Conservation (phyloP, 2,888 invertebrate species). For the Rhodophaea formosa region DNA sequence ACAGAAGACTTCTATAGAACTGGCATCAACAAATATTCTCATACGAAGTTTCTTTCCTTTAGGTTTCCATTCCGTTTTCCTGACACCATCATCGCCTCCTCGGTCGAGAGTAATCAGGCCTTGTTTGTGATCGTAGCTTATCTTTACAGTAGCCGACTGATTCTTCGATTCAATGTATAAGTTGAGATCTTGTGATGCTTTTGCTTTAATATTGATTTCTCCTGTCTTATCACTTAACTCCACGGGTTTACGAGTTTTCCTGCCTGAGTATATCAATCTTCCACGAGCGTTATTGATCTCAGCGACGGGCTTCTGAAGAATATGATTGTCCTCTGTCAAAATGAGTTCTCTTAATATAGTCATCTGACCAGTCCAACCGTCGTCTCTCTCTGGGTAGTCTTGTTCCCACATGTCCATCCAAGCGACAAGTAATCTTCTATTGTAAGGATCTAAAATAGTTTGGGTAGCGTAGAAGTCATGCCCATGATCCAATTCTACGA, state of each 20-base stretch:
- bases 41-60: slow-evolving; percentile 30
- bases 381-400: slow-evolving; percentile 54
- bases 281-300: slow-evolving; percentile 39
- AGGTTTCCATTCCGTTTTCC: slow-evolving; percentile 56
- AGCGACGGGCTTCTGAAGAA: slow-evolving; percentile 53
- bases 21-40: slow-evolving; percentile 53
- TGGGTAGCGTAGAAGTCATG: slow-evolving; percentile 75
- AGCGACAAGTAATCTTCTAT: slow-evolving; percentile 55
- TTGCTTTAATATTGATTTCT: slow-evolving; percentile 45
- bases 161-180: slow-evolving; percentile 45
- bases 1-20: slow-evolving; percentile 58
- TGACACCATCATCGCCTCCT: slow-evolving; percentile 54
- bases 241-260: slow-evolving; percentile 26
- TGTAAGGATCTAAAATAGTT: slow-evolving; percentile 44
- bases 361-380: slow-evolving; percentile 67
- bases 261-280: slow-evolving; percentile 35
- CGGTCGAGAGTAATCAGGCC: slow-evolving; percentile 53
- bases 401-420: slow-evolving; percentile 74
- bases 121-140: slow-evolving; percentile 41
- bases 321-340: slow-evolving; percentile 38
- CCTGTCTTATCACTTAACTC: slow-evolving; percentile 47
- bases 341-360: slow-evolving; percentile 57
- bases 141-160: slow-evolving; percentile 34
- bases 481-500: slow-evolving; percentile 59
- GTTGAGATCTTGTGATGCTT: slow-evolving; percentile 34